These are phyloP conservation scores for Clanis bilineata DNA, from an alignment of 2,888 invertebrate genomes.

Conservation along the genomic window DNA sequence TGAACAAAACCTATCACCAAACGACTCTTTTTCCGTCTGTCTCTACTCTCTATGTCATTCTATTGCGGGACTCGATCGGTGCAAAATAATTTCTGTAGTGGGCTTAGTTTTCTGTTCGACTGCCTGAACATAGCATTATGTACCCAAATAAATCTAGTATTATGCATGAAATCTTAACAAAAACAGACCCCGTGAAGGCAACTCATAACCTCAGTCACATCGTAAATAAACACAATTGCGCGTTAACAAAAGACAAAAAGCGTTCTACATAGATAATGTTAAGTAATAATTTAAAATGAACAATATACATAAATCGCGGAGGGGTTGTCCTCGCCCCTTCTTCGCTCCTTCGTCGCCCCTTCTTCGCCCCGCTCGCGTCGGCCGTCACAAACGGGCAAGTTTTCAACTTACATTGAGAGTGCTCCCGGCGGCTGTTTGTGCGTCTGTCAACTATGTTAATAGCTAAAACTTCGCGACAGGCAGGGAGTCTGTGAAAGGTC, in stretches of 20 bases:
- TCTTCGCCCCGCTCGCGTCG: background rate
- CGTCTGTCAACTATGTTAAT: slow-evolving; percentile 39
- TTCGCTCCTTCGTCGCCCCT: background rate
- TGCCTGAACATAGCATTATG: no score
- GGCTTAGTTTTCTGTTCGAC: no score
- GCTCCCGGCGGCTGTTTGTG: slow-evolving; percentile 26
- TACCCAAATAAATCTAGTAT: background rate
- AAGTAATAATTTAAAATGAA: slow-evolving; percentile 38
- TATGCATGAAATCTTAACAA: background rate
- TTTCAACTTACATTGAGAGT: slow-evolving; percentile 32
- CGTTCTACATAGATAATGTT: slow-evolving; percentile 14
- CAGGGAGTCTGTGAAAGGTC: background rate
- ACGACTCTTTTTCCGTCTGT: no score
- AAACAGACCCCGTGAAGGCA: slow-evolving; percentile 27
- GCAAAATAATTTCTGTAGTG: no score
- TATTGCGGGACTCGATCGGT: no score
- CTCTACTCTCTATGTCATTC: no score
- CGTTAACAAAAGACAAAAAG: slow-evolving; percentile 17
- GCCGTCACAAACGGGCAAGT: slow-evolving; percentile 22
- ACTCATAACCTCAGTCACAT: slow-evolving; percentile 9
- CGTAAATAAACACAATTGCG: slow-evolving; percentile 10
- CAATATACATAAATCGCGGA: slow-evolving; percentile 45
- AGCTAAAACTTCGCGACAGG: slow-evolving; percentile 31
- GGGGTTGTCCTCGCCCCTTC: slow-evolving; percentile 16
- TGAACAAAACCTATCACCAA: no score